phyloP scores from a whole-genome alignment of 2,797 vertebrate genomes.

The Erethizon dorsatum region DNA sequence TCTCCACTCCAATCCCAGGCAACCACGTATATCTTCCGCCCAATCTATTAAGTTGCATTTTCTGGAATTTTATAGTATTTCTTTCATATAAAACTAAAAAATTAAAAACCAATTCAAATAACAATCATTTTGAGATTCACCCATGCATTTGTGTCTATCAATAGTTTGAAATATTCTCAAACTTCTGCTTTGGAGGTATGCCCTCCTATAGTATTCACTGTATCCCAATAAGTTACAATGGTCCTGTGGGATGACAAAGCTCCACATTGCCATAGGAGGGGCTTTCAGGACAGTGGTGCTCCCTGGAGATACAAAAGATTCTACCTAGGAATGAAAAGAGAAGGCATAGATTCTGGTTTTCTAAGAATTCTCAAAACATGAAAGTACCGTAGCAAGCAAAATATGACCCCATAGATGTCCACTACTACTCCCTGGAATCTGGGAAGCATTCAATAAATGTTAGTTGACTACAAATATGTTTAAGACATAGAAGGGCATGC shows the following conservation, averaged over 20 bases:
- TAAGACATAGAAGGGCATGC: not conserved
- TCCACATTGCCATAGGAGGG: not conserved
- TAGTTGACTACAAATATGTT: not conserved
- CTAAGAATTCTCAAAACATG: not conserved
- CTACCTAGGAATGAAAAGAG: conserved; percentile 22
- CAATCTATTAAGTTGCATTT: not conserved
- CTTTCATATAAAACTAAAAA: not conserved
- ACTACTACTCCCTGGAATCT: not conserved
- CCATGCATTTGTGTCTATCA: not conserved
- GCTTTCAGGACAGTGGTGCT: not conserved
- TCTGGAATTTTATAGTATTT: conserved; percentile 23
- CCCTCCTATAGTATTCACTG: not conserved
- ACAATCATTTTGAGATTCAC: conserved; percentile 42
- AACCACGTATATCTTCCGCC: not conserved
- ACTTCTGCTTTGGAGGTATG: not conserved
- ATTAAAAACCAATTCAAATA: conserved; percentile 21
- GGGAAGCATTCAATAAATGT: not conserved
- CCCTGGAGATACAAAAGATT: not conserved
- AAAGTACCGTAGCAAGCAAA: not conserved
- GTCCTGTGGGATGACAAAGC: not conserved
- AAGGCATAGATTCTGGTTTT: not conserved
- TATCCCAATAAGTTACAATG: not conserved
- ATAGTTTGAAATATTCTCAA: not conserved
- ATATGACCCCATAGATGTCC: not conserved
- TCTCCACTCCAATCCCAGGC: not conserved